Conservation (phyloP, 2,113 vertebrate genomes). For the Bos javanicus region DNA sequence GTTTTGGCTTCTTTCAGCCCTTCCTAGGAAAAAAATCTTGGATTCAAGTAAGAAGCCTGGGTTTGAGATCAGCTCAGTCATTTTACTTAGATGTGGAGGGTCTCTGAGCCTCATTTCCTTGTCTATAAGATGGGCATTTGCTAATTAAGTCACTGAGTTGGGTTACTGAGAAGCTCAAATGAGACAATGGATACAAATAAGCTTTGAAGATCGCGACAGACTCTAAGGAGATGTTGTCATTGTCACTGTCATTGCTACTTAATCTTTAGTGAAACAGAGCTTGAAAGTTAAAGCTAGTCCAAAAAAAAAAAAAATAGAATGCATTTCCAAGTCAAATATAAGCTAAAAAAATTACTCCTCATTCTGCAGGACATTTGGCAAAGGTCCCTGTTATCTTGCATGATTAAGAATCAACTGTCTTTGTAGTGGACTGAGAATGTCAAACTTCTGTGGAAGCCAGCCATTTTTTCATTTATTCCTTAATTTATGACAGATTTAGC, state of each 20-base stretch:
- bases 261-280: not conserved
- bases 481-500: not conserved
- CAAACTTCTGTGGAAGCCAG: not conserved
- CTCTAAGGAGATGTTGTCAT: not conserved
- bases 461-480: not conserved
- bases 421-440: not conserved
- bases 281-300: not conserved
- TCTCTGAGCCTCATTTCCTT: not conserved
- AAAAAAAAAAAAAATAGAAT: not conserved
- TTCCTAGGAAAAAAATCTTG: not conserved
- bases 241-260: not conserved
- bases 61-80: not conserved
- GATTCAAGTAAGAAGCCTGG: not conserved
- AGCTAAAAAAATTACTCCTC: not conserved
- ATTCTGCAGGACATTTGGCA: not conserved
- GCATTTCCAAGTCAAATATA: not conserved
- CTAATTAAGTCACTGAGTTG: not conserved
- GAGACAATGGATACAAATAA: not conserved
- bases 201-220: not conserved
- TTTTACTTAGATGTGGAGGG: rapidly evolving
- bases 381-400: not conserved
- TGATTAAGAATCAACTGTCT: not conserved
- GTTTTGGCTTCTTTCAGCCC: not conserved
- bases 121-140: not conserved
- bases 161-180: not conserved